phyloP scores from a whole-genome alignment of 2,797 vertebrate species.

The Pseudochromis fuscus region DNA sequence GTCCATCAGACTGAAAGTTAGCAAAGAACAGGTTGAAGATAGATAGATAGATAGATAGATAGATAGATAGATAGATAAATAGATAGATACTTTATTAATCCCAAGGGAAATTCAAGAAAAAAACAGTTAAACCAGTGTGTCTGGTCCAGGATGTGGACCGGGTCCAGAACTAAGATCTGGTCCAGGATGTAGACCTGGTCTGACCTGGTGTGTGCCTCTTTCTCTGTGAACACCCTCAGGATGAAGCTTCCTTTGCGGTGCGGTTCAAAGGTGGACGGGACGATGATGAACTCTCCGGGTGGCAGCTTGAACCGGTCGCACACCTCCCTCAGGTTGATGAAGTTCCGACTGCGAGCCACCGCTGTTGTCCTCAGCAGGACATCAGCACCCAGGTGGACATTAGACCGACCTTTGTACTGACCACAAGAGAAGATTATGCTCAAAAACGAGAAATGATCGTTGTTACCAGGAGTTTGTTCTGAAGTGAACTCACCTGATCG shows the following conservation, averaged over 20 bases:
- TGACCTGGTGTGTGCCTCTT: conserved; percentile 68
- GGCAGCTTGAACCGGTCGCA: conserved; percentile 72
- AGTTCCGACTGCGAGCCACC: conserved; percentile 62
- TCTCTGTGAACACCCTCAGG: conserved; percentile 79
- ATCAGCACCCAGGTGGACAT: conserved; percentile 82
- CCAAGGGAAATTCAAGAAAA: no score
- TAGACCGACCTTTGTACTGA: conserved; percentile 81
- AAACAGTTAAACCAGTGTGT: no score
- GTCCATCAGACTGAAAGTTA: conserved; percentile 86
- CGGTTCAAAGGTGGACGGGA: conserved; percentile 79
- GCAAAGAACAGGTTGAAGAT: background rate
- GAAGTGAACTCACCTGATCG: conserved; percentile 75
- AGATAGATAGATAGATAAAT: no score
- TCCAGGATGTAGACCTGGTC: no score
- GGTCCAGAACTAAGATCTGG: background rate
- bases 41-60: no score
- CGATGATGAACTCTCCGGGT: conserved; percentile 73
- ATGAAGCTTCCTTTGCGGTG: conserved; percentile 75
- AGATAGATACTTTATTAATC: no score
- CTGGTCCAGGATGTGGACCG: no score
- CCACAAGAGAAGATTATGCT: conserved; percentile 23
- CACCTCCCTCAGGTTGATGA: conserved; percentile 76
- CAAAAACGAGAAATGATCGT: no score
- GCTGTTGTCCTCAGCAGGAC: conserved; percentile 60
- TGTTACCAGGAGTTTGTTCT: no score